Evolutionary conservation across 1,140 invertebrate genomes (phyloP), one percentile per base, ranked within the genome.

Genomic region (Leptinotarsa undecemlineata): DNA sequence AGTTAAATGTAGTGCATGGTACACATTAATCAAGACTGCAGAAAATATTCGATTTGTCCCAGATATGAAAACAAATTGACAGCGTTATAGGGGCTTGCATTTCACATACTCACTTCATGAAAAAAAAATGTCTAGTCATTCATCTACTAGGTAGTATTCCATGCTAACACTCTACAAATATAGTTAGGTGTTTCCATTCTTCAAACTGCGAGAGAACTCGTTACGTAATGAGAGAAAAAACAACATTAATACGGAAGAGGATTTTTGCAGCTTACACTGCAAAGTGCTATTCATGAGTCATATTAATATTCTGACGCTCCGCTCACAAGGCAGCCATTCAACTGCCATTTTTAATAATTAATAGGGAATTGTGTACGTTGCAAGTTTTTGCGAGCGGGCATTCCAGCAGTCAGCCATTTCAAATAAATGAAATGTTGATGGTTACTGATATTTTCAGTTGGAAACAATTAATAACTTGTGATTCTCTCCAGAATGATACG

Each of bases 331-430:
- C 51, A 57, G 51, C 51, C 15, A 57, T 57, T 57, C 51, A 19
- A 19, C 15, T 57, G 51, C n/a, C 51, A 17, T 57, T 57, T 57
- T 57, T 57, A 57, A 57, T 57, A 57, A 57, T 57, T 57, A 57
- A 57, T 17, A 57, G n/a, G 51, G n/a, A 57, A 19, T 57, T 57
- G 51, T 57, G n/a, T n/a, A 57, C 17, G 51, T 57, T 57, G 51
- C 51, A 19, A 57, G 51, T 57, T 57, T 57, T 57, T 57, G 51
- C 6, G 15, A 19, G 15, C 51, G n/a, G 51, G n/a, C 51, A 19
- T 17, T 57, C 15, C 51, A 57, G 51, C 51, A 57, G 17, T 19
- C 51, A 15, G 26, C 26, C 33, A 42, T 42, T 42, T 42, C 33
- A 3, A 57, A 57, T n/a, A 19, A 57, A 57, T 57, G 51, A 57